Base-by-base conservation (phyloP, 92 coral and sea anemone species). In the Epizoanthus ramosus region DNA sequence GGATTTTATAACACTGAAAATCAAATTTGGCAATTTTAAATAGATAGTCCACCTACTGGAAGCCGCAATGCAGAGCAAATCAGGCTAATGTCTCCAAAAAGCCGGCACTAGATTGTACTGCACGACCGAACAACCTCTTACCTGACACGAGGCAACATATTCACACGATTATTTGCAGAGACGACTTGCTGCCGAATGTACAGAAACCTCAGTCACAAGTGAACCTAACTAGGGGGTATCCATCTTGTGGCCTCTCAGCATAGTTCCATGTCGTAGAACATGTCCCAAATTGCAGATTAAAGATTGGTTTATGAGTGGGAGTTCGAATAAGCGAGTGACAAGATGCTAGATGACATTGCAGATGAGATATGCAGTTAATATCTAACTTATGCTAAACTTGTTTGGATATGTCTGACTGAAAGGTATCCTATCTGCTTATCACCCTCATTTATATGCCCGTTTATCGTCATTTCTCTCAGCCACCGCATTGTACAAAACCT, bases 81-180 rank as follows among this genome's bases (percentile, higher is more conserved):
- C 15, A 50, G 9, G 14, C 54, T 50, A 50, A 50, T 10, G 14
- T 2, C 54, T 50, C 54, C 54, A 50, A 12, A 43, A 9, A 50
- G 16, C 54, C 54, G 54, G 53, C 8, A 47, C 9, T 7, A 8
- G 39, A 14, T 64, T 22, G 2, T 67, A 28, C 72, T 67, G 47
- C 72, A 67, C 25, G 39, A 67, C 21, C 0, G 19, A 28, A 6
- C 22, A 67, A 28, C 14, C 28, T 0, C 72, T 67, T 67, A 67
- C 72, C 72, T 16, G n/a, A 18, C 39, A 16, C 22, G 72, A 33
- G 4, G n/a, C 45, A 33, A 50, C 72, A 67, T 67, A 41, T 5
- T 67, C 50, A 67, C 72, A 67, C 72, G 31, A 67, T 39, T 13
- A 67, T n/a, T n/a, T 67, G 72, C 47, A 19, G 39, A 4, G 45